These are phyloP conservation scores for Geotrupes spiniger DNA, from an alignment of 2,888 invertebrate species.

Conservation along the genomic window DNA sequence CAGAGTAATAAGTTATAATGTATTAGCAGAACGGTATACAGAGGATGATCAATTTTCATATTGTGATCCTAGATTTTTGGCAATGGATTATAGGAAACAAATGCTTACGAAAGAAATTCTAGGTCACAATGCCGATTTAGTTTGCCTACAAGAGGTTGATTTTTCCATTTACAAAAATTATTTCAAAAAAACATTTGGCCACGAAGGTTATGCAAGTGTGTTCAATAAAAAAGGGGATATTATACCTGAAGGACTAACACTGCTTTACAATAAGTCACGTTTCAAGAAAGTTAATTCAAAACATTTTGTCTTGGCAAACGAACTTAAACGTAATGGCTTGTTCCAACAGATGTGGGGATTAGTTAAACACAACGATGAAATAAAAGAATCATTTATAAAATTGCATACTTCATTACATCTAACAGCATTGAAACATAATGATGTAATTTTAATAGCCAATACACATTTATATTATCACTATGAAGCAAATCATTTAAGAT, in stretches of 20 bases:
- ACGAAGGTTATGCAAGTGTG: conserved; percentile 58
- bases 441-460: conserved; percentile 68
- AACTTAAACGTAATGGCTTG: conserved; percentile 52
- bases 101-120: conserved; percentile 69
- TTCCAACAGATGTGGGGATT: conserved; percentile 58
- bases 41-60: conserved; percentile 72
- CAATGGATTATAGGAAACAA: conserved; percentile 80
- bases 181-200: conserved; percentile 59
- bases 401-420: conserved; percentile 67
- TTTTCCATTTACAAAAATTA: conserved; percentile 46
- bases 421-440: conserved; percentile 55
- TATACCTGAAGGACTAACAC: conserved; percentile 78
- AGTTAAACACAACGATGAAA: conserved; percentile 56
- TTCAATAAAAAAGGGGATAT: conserved; percentile 71
- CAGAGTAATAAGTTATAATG: conserved; percentile 80
- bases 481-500: conserved; percentile 82
- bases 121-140: conserved; percentile 87
- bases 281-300: conserved; percentile 61
- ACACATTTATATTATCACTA: conserved; percentile 95
- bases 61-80: conserved; percentile 74
- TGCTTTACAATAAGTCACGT: conserved; percentile 69
- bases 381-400: conserved; percentile 57
- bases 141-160: conserved; percentile 95
- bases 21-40: conserved; percentile 81
- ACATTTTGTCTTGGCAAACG: conserved; percentile 57